Percentiles rank a stretch among this genome's conserved stretches.
Evolutionary conservation across 2,113 vertebrate genomes (phyloP).

Genomic region (Rafetus swinhoei): DNA sequence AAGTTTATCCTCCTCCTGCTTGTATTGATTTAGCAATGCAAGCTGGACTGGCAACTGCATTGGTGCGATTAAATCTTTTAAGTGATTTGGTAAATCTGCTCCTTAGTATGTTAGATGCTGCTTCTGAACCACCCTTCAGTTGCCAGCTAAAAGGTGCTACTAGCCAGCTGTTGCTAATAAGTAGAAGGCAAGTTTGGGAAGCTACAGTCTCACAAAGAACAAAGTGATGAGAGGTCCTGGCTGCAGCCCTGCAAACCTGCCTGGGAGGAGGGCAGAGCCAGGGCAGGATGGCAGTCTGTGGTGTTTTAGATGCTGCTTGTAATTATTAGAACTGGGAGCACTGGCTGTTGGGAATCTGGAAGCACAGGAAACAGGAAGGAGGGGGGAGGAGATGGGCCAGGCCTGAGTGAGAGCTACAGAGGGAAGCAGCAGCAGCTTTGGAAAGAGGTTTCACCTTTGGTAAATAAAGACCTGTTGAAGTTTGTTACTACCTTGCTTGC

Average conservation of each 20-base stretch:
- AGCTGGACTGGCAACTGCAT: slow-evolving; percentile 4
- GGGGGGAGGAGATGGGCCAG: too few species aligned
- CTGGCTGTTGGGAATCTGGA: too few species aligned
- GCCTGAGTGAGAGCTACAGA: too few species aligned
- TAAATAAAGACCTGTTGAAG: too few species aligned
- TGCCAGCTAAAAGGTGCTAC: not conserved
- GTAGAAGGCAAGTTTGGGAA: too few species aligned
- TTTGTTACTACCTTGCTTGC: too few species aligned
- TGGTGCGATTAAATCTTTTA: slow-evolving; percentile 27
- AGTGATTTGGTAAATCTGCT: slow-evolving; percentile 36
- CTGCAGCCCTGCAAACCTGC: not conserved
- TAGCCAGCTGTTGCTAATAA: not conserved
- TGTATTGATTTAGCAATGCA: not conserved
- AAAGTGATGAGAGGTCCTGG: too few species aligned
- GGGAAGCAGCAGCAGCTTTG: too few species aligned
- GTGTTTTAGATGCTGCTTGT: too few species aligned
- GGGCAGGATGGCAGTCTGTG: not conserved
- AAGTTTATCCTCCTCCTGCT: not conserved
- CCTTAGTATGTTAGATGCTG: not conserved
- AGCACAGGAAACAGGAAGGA: too few species aligned
- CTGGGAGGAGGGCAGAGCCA: not conserved
- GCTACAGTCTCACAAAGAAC: not conserved
- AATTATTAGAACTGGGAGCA: too few species aligned
- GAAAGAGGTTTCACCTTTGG: too few species aligned
- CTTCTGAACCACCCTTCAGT: not conserved